Evolutionary conservation across 2,888 invertebrate genomes (phyloP), one percentile per base, ranked within the genome.

Genomic region (Augiades crinisus): DNA sequence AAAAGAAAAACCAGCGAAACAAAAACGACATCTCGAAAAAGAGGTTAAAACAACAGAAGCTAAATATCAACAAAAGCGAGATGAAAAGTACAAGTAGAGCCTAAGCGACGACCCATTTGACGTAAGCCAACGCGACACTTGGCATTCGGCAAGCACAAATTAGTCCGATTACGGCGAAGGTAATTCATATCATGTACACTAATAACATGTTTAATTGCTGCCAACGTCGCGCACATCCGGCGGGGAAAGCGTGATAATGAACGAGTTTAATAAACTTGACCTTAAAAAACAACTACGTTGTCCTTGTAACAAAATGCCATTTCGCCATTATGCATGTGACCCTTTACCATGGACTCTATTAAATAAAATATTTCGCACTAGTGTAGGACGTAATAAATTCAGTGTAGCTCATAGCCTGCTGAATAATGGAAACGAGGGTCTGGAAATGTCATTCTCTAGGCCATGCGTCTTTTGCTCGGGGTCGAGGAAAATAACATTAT

Each of bases 321-420:
- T 31, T 47, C 43, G n/a, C n/a, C n/a, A 31, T 40, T 33, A 21
- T 8, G n/a, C 3, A 6, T 13, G 22, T 4, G 8, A 34, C 5
- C 34, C 5, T 31, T 34, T 33, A 13, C 33, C 41, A 41, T 17
- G 22, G 24, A 10, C n/a, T 40, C 12, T 41, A 17, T 24, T 49
- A 41, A 49, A 41, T 49, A 49, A 41, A 41, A 49, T 16, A 41
- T 41, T 49, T 31, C 22, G 33, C 47, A 41, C 40, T 47, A 22
- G 47, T 40, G 47, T 49, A 40, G 40, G 40, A 34, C 24, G 49
- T 49, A 49, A 41, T 41, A 34, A 40, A 49, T 49, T 47, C 49
- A 49, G 33, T 49, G 40, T 34, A 49, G 33, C 17, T 49, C 49
- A 49, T 17, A 49, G 33, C 40, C 49, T 49, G 40, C 40, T 49